phyloP scores from a whole-genome alignment of 1,140 invertebrate genomes.

The Drosophila funebris region DNA sequence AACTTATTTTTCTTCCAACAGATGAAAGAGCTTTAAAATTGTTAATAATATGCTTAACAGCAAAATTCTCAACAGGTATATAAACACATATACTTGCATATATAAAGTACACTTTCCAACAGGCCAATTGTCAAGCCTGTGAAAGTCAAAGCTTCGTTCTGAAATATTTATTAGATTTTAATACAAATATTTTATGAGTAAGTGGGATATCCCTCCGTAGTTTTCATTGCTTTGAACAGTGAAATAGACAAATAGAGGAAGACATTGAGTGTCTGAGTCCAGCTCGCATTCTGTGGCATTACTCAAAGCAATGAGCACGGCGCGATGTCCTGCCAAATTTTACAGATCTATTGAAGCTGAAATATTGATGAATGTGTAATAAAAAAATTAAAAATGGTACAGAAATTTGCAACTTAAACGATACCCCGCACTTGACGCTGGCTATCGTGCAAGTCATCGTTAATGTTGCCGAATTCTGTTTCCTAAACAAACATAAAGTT shows the following conservation, averaged over 20 bases:
- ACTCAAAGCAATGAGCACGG: conserved; percentile 13
- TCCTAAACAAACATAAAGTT: background rate
- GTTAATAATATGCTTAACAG: too few relatives aligned
- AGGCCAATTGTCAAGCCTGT: background rate
- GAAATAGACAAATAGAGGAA: conserved; percentile 2
- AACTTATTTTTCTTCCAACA: too few relatives aligned
- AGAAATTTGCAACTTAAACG: conserved; percentile 38
- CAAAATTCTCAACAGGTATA: too few relatives aligned
- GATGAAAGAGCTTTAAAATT: too few relatives aligned
- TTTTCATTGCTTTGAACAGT: conserved; percentile 23
- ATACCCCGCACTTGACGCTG: conserved; percentile 43
- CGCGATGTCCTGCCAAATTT: background rate
- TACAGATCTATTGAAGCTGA: background rate
- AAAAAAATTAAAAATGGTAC: background rate
- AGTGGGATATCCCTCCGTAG: background rate
- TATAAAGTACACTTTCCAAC: too few relatives aligned
- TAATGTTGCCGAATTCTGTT: conserved; percentile 40
- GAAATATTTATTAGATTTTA: background rate
- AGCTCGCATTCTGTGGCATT: conserved; percentile 18
- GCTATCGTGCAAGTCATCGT: conserved; percentile 44
- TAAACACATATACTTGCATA: too few relatives aligned
- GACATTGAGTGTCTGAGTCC: background rate
- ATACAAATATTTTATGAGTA: background rate
- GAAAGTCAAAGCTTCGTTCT: background rate
- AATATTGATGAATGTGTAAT: background rate